Percentiles rank a stretch among this genome's conserved stretches.
Conservation (phyloP, 2,113 vertebrate species). For the Seriola quinqueradiata region DNA sequence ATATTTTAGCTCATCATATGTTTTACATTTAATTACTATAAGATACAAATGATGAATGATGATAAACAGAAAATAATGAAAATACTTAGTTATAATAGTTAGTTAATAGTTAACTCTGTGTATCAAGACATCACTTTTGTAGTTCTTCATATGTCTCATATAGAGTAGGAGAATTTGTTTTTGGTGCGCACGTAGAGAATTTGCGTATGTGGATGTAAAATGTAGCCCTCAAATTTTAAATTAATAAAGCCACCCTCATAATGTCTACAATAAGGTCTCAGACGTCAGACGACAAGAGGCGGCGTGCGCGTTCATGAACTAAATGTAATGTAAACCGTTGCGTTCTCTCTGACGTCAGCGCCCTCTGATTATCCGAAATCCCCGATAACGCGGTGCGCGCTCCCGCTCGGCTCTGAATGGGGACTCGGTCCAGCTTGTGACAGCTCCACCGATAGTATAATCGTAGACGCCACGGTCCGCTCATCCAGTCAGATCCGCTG, state of each 20-base stretch:
- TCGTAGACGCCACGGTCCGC: slow-evolving; percentile 35
- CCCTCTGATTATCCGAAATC: slow-evolving; percentile 73
- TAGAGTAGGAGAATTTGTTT: not conserved
- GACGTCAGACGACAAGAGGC: slow-evolving; percentile 31
- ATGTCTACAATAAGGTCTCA: slow-evolving; percentile 10
- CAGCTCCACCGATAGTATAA: slow-evolving; percentile 58
- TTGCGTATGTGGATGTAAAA: not conserved
- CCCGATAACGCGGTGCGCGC: slow-evolving; percentile 73
- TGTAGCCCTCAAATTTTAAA: not conserved
- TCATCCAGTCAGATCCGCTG: slow-evolving; percentile 35
- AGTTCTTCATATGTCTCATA: not conserved
- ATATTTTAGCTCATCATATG: not conserved
- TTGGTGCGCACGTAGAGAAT: not conserved
- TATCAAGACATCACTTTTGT: too few species aligned
- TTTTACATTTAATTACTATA: not conserved
- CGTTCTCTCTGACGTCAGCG: slow-evolving; percentile 69
- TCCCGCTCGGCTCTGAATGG: slow-evolving; percentile 73
- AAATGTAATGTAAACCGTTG: not conserved
- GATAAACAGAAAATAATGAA: not conserved
- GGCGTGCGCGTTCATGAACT: slow-evolving; percentile 63
- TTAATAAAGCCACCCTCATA: not conserved
- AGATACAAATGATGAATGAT: not conserved
- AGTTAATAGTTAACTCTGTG: too few species aligned
- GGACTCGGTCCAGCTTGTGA: slow-evolving; percentile 68
- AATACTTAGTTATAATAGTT: not conserved